Evolutionary conservation across 2,113 vertebrate genomes (phyloP), one percentile per base, ranked within the genome.

Genomic region (Lamprologus lemairii): DNA sequence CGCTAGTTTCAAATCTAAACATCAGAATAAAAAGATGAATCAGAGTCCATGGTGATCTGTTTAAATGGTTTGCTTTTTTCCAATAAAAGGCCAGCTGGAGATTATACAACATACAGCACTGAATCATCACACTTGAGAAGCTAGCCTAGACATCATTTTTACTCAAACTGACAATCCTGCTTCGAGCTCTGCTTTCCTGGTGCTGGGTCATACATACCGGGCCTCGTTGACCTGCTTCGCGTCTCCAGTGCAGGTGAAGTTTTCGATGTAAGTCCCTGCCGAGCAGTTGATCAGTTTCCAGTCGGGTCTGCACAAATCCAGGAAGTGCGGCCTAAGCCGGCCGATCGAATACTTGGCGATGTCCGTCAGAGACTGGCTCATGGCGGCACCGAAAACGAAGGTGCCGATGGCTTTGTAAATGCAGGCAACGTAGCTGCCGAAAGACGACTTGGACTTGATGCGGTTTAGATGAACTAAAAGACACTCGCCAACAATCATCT

Each of bases 321-420:
- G 94, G 95, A 99, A 99, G 95, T 99, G 98, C 49, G 99, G 99
- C 86, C 99, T 96, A 88, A 99, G 96, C 13, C 98, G 97, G 1
- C 99, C 99, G 55, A 99, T 98, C 3, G 98, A 98, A 86, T 99
- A 99, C 92, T 99, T 99, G 93, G 97, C 98, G 91, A 99, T 99
- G 96, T 99, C 98, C 4, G 99, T 99, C 92, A 99, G 93, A 0
- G 99, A 99, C 94, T 99, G 99, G 94, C 98, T 99, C 93, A 97
- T 97, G n/a, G 97, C 97, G 5, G 98, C 99, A 28, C 99, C 99
- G n/a, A 99, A 99, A 49, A 99, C 75, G 94, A 99, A 99, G 79
- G 97, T 97, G 31, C 99, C 99, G 5, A 99, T 85, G 57, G 97
- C 97, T 96, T 99, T 99, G 96, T 99, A 99, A 88, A 98, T 91